Percentiles rank a stretch among this genome's conserved stretches.
Conservation (phyloP, 2,113 vertebrate genomes). For the Siniperca knerii region DNA sequence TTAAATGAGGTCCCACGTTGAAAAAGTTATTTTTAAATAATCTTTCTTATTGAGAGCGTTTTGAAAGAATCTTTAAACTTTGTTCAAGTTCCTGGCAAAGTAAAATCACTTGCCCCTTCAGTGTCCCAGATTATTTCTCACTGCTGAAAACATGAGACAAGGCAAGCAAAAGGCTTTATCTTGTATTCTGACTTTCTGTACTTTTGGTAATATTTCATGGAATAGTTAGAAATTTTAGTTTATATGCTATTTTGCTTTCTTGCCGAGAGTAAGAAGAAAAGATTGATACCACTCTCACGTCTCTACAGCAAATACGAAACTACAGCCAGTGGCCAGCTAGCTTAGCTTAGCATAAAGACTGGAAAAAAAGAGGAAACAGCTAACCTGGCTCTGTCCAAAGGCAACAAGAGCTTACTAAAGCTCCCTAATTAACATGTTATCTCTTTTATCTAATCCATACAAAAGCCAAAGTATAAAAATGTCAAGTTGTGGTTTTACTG, state of each 20-base stretch:
- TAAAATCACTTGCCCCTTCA: neutral
- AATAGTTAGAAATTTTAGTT: neutral
- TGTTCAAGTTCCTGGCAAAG: neutral
- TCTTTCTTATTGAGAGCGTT: neutral
- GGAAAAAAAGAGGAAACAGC: too few species aligned
- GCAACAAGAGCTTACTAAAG: too few species aligned
- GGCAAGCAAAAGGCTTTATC: neutral
- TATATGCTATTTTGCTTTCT: neutral
- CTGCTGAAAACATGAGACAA: neutral
- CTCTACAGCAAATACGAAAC: neutral
- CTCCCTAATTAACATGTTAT: too few species aligned
- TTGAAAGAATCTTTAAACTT: neutral
- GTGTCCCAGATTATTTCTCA: neutral
- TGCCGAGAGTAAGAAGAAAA: neutral
- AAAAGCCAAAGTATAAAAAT: too few species aligned
- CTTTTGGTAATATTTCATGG: neutral
- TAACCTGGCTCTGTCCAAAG: too few species aligned
- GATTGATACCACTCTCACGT: too few species aligned
- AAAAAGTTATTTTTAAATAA: neutral
- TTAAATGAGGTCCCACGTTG: neutral
- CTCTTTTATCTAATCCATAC: too few species aligned
- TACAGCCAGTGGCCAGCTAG: neutral
- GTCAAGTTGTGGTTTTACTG: too few species aligned
- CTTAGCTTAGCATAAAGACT: too few species aligned
- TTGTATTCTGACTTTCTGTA: neutral